Percentiles rank a stretch among this genome's conserved stretches.
These are phyloP conservation scores for Chironomus tentans DNA, from an alignment of 2,888 invertebrate genomes.

Conservation along the genomic window DNA sequence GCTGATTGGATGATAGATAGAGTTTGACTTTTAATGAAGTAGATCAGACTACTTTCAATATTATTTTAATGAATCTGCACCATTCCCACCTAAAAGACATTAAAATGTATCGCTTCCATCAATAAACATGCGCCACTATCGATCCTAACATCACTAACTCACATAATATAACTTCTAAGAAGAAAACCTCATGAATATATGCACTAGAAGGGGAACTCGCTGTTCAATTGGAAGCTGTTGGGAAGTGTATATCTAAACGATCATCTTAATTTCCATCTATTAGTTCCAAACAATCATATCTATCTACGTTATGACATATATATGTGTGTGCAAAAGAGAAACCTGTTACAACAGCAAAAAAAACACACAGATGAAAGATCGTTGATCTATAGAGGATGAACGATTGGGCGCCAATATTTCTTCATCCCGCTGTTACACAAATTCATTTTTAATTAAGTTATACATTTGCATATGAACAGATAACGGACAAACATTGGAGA, in stretches of 20 bases:
- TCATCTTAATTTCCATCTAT: constrained; percentile 20
- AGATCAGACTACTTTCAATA: no score
- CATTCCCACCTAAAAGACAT: no score
- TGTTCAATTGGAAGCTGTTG: not conserved
- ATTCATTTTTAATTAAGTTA: constrained; percentile 26
- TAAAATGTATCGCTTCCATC: no score
- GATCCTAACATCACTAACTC: no score
- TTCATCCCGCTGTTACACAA: constrained; percentile 24
- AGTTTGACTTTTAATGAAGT: no score
- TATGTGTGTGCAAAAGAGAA: not conserved
- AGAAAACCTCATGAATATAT: not conserved
- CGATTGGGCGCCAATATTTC: constrained; percentile 19
- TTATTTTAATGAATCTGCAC: no score
- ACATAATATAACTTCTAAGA: not conserved
- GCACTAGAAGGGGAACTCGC: no score
- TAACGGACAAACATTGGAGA: not conserved
- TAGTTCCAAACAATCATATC: constrained; percentile 2
- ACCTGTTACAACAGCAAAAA: constrained; percentile 1
- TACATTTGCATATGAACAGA: constrained; percentile 22
- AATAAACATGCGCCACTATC: no score
- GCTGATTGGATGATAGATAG: not conserved
- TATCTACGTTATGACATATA: no score
- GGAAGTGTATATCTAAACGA: constrained; percentile 25
- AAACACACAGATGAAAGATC: constrained; percentile 1
- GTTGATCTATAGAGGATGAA: constrained; percentile 14